Percentiles rank a stretch among this genome's conserved stretches.
Conservation (phyloP, 1,140 invertebrate genomes). For the Lepidurus couesii region DNA sequence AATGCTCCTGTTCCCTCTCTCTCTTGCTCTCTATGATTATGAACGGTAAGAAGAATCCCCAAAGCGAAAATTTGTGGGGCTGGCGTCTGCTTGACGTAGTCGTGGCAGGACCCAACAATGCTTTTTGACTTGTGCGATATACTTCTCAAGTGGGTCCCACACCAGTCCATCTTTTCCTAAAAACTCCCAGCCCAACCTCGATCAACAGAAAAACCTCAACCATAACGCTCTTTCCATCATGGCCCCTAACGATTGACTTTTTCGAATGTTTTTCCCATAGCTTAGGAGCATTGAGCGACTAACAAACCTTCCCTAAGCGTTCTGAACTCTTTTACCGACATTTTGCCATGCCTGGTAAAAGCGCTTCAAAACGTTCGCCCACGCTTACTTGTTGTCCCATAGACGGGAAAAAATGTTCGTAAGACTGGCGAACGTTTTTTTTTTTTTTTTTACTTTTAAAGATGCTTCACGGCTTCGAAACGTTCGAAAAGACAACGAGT, state of each 20-base stretch:
- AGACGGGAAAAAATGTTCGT: neutral
- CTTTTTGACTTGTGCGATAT: neutral
- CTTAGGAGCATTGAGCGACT: neutral
- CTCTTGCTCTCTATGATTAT: neutral
- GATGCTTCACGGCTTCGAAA: neutral
- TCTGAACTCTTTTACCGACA: too few species aligned
- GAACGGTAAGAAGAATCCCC: neutral
- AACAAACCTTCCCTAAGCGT: neutral
- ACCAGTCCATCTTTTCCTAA: neutral
- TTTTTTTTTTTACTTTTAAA: neutral
- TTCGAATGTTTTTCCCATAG: neutral
- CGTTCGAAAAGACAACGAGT: too few species aligned
- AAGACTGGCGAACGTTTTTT: neutral
- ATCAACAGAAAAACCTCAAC: too few species aligned
- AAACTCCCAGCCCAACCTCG: neutral
- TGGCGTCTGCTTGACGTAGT: constrained; percentile 4
- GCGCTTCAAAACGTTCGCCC: too few species aligned
- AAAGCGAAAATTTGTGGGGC: neutral
- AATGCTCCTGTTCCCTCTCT: neutral
- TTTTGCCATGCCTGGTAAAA: too few species aligned
- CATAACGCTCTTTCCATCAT: neutral
- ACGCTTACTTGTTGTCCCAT: too few species aligned
- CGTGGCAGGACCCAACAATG: constrained; percentile 11
- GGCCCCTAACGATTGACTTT: neutral
- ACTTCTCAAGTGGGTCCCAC: constrained; percentile 13